phyloP scores from a whole-genome alignment of 2,888 invertebrate species.

The Pecten maximus region DNA sequence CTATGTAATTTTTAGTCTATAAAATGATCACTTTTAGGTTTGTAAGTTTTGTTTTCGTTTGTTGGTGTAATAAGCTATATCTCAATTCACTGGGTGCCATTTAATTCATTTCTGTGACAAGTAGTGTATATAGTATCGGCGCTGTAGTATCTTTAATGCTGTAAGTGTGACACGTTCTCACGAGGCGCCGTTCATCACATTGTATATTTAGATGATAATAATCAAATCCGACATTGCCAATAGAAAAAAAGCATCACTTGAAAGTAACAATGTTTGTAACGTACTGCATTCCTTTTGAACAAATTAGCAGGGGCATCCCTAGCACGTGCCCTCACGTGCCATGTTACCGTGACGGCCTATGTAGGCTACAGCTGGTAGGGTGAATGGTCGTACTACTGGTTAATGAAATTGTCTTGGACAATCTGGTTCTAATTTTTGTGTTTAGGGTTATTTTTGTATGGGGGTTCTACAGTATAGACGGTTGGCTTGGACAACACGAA shows the following conservation, averaged over 20 bases:
- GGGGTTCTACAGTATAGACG: not conserved
- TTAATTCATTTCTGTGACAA: too few relatives aligned
- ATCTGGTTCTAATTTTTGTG: not conserved
- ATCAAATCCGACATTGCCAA: not conserved
- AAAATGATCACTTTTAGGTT: too few relatives aligned
- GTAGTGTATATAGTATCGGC: too few relatives aligned
- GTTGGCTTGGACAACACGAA: not conserved
- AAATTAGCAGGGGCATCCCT: not conserved
- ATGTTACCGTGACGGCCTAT: not conserved
- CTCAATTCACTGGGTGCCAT: too few relatives aligned
- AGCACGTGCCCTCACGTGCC: constrained; percentile 23
- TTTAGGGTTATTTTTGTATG: not conserved
- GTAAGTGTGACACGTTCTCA: not conserved
- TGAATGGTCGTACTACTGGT: not conserved
- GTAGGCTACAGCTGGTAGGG: not conserved
- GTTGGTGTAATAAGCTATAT: too few relatives aligned
- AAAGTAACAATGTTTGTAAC: not conserved
- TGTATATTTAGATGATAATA: not conserved
- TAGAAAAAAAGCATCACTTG: not conserved
- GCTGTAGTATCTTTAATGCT: too few relatives aligned
- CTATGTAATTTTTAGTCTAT: too few relatives aligned
- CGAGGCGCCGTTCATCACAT: not conserved
- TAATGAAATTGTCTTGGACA: not conserved
- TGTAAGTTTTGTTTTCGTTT: too few relatives aligned
- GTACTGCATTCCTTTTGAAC: not conserved